Evolutionary conservation across 2,888 invertebrate genomes (phyloP).

Genomic region (Drosophila fungiperda): DNA sequence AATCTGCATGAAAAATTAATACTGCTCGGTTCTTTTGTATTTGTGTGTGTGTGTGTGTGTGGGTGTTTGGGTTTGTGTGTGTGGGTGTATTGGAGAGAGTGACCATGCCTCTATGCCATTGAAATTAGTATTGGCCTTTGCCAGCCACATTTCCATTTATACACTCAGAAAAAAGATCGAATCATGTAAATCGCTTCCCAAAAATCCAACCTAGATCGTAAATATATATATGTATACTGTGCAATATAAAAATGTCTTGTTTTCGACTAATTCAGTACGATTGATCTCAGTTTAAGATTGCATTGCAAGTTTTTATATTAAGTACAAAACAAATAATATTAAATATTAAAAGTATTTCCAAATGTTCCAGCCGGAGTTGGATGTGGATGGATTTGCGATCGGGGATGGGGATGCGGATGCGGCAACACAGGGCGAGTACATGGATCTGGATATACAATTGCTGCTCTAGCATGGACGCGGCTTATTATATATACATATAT

Average conservation of each 20-base stretch:
- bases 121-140: conserved; percentile 57
- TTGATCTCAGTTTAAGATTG: too few relatives aligned
- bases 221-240: background rate
- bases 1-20: conserved; percentile 79
- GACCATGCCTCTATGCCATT: conserved; percentile 28
- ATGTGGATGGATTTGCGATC: too few relatives aligned
- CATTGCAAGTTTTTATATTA: too few relatives aligned
- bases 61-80: background rate
- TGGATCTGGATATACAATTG: too few relatives aligned
- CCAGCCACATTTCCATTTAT: conserved; percentile 15
- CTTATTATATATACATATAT: too few relatives aligned
- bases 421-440: too few relatives aligned
- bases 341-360: too few relatives aligned
- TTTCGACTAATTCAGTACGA: too few relatives aligned
- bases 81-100: background rate
- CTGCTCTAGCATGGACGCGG: too few relatives aligned
- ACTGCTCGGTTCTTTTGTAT: conserved; percentile 38
- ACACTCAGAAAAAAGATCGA: conserved; percentile 3
- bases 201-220: background rate
- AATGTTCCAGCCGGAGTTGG: too few relatives aligned
- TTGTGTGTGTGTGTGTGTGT: conserved; percentile 16
- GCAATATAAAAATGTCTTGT: background rate
- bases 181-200: background rate
- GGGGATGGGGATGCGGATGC: too few relatives aligned
- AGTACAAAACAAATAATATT: too few relatives aligned